Base-by-base conservation (phyloP, 2,797 vertebrate genomes). In the Varecia variegata region DNA sequence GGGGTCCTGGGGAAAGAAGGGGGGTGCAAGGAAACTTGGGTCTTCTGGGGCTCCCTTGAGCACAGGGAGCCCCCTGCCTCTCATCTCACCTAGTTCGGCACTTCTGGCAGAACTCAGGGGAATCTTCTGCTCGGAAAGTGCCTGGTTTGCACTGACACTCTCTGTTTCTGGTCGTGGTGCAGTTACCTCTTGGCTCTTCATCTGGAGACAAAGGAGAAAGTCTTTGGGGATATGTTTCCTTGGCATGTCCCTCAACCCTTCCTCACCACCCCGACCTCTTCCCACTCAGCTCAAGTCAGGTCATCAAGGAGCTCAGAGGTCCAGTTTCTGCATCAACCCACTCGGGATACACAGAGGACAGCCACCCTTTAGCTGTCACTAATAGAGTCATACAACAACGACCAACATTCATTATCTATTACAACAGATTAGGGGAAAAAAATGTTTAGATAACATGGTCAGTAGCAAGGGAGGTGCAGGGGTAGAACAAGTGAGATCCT, bases 101-200 rank as follows among this genome's bases (percentile, higher is more conserved):
- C 14, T 15, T 23, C 27, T 81, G 94, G 96, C 98, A 99, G 35
- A 96, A 68, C 93, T 98, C 98, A 1, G 98, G 86, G 0, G 96
- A 93, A 1, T 86, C 52, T 0, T 93, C 80, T 2, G 30, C 62
- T 21, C 89, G 96, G 96, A 97, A 98, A 58, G 94, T 97, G 58
- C 98, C 98, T 0, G 54, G 21, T 93, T n/a, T 98, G 94, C 98
- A 98, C 2, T 0, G 21, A 2, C 98, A 98, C 58, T n/a, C 21
- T 0, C 90, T 94, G 83, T 98, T 0, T 1, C 3, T 95, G 65
- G 3, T 21, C 0, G 0, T 0, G 4, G 0, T 94, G 81, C 98
- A 98, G 0, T 23, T 65, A 7, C 14, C 77, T 45, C 4, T 10
- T 71, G 96, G 8, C 18, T 93, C 88, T 87, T 98, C 30, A 15